Conservation (phyloP, 2,888 invertebrate genomes). For the Melanophora roralis region DNA sequence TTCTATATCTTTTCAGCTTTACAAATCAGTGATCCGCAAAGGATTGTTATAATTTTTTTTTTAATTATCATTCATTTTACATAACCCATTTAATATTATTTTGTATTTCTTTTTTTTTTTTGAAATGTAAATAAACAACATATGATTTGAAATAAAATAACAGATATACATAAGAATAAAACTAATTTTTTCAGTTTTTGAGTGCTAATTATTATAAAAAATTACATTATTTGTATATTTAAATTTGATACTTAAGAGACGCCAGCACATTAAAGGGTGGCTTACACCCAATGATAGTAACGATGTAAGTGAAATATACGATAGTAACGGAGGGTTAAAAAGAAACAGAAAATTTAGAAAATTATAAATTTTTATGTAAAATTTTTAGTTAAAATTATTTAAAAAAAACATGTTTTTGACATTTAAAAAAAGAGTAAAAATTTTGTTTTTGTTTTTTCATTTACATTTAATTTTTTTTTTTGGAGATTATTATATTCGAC, state of each 20-base stretch:
- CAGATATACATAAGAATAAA: neutral
- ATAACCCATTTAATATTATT: neutral
- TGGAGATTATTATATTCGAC: neutral
- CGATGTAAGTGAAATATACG: neutral
- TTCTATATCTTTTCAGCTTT: no score
- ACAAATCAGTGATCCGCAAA: no score
- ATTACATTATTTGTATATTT: slow-evolving; percentile 1
- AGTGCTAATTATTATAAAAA: neutral
- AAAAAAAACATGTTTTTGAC: neutral
- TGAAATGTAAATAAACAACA: slow-evolving; percentile 1
- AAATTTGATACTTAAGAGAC: neutral
- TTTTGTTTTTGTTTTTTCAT: neutral
- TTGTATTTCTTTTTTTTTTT: neutral
- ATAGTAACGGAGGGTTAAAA: neutral
- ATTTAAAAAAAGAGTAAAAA: neutral
- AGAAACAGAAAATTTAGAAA: neutral
- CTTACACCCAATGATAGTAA: no score
- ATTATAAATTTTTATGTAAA: neutral
- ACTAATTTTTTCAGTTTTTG: neutral
- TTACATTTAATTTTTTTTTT: neutral
- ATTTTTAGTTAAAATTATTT: neutral
- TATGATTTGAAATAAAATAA: slow-evolving; percentile 2
- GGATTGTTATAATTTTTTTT: neutral
- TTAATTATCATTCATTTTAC: neutral
- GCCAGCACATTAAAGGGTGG: neutral